These are phyloP conservation scores for Epinotia ramella DNA, from an alignment of 2,888 invertebrate genomes.

Conservation along the genomic window DNA sequence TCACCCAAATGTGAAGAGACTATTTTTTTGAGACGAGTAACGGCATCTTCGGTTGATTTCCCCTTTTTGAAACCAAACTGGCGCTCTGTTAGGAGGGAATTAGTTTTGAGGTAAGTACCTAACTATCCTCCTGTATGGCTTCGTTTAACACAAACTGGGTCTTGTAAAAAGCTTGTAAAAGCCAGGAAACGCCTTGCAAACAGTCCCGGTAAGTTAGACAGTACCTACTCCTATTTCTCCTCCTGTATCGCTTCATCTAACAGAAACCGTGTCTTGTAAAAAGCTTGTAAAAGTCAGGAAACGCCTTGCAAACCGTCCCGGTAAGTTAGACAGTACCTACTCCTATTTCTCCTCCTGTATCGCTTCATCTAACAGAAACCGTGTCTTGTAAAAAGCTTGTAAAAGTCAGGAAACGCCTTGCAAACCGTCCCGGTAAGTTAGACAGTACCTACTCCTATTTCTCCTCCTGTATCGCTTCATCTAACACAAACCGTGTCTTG, in stretches of 20 bases:
- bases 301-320: conserved; percentile 4
- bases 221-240: neutral
- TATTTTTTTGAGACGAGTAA: too few species aligned
- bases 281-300: conserved; percentile 5
- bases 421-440: conserved; percentile 1
- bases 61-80: too few species aligned
- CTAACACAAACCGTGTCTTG: neutral
- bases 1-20: too few species aligned
- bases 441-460: too few species aligned
- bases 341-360: neutral
- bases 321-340: too few species aligned
- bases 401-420: conserved; percentile 10
- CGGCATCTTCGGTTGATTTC: too few species aligned
- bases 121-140: neutral
- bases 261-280: neutral
- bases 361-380: neutral
- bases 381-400: neutral
- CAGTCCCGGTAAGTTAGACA: neutral
- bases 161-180: neutral
- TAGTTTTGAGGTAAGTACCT: too few species aligned
- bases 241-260: neutral
- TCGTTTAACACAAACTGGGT: neutral
- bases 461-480: neutral
- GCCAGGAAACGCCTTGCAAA: conserved; percentile 5
- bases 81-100: too few species aligned